Conservation (phyloP, 2,888 invertebrate genomes). For the Ditula angustiorana region DNA sequence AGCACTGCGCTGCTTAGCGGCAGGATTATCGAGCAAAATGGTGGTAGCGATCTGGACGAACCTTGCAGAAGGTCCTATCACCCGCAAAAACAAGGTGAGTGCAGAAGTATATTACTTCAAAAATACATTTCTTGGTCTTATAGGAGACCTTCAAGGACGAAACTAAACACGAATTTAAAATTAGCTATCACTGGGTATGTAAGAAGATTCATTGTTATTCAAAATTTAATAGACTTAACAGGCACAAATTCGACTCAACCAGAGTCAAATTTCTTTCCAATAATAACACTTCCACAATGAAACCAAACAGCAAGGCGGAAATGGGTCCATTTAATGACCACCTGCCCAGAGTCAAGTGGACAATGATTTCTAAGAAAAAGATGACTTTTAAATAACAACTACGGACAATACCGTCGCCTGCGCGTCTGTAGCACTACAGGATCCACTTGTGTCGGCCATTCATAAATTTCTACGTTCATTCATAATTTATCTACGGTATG, state of each 20-base stretch:
- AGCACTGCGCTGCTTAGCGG: too few species aligned
- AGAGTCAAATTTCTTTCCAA: constrained; percentile 17
- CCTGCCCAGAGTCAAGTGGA: constrained; percentile 58
- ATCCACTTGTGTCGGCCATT: constrained; percentile 65
- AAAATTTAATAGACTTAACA: too few species aligned
- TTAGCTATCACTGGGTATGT: too few species aligned
- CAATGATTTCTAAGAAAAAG: constrained; percentile 55
- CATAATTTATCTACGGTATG: constrained; percentile 63
- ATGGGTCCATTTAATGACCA: constrained; percentile 77
- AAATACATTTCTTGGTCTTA: too few species aligned
- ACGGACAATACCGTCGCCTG: constrained; percentile 64
- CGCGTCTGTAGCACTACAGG: constrained; percentile 65
- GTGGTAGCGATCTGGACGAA: too few species aligned
- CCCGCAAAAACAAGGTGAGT: too few species aligned
- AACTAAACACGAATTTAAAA: too few species aligned
- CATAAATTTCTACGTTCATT: constrained; percentile 68
- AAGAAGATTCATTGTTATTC: too few species aligned
- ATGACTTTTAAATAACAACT: constrained; percentile 59
- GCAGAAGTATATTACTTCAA: too few species aligned
- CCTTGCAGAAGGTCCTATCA: too few species aligned
- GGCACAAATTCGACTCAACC: constrained; percentile 7
- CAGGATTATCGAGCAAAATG: too few species aligned
- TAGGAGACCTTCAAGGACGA: too few species aligned
- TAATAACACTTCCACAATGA: constrained; percentile 41
- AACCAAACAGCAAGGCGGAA: constrained; percentile 64